phyloP scores from a whole-genome alignment of 1,140 invertebrate genomes.

The fruit fly (Drosophila melanogaster) region DNA sequence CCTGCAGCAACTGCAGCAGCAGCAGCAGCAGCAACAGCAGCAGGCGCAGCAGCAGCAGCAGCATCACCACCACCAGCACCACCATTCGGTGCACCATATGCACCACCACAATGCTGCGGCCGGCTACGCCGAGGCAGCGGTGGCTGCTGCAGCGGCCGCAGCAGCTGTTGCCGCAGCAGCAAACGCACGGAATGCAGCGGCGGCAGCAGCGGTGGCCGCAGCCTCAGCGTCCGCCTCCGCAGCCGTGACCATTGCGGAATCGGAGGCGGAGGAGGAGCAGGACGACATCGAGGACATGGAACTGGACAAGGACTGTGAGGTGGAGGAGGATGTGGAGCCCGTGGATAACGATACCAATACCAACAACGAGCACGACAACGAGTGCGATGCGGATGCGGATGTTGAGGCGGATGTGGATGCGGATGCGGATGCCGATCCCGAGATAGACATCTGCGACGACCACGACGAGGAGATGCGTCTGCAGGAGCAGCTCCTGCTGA shows the following conservation, averaged over 20 bases:
- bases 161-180: conserved; percentile 70
- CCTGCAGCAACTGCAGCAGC: conserved; percentile 72
- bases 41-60: conserved; percentile 52
- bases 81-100: conserved; percentile 68
- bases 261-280: conserved; percentile 59
- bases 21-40: conserved; percentile 59
- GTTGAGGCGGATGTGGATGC: conserved; percentile 40
- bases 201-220: conserved; percentile 53
- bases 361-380: conserved; percentile 23
- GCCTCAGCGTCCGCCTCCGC: conserved; percentile 44
- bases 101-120: conserved; percentile 55
- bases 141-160: conserved; percentile 68
- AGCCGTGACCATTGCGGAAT: conserved; percentile 49
- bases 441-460: conserved; percentile 79
- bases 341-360: conserved; percentile 9
- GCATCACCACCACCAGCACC: conserved; percentile 66
- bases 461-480: conserved; percentile 60
- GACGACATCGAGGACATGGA: conserved; percentile 52
- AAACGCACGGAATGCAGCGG: conserved; percentile 59
- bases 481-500: conserved; percentile 72
- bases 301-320: conserved; percentile 52
- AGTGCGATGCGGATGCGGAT: conserved; percentile 3
- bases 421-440: conserved; percentile 67
- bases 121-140: conserved; percentile 71
- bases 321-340: conserved; percentile 24